Evolutionary conservation across 2,888 invertebrate genomes (phyloP).

Genomic region (Chydorus sphaericus): DNA sequence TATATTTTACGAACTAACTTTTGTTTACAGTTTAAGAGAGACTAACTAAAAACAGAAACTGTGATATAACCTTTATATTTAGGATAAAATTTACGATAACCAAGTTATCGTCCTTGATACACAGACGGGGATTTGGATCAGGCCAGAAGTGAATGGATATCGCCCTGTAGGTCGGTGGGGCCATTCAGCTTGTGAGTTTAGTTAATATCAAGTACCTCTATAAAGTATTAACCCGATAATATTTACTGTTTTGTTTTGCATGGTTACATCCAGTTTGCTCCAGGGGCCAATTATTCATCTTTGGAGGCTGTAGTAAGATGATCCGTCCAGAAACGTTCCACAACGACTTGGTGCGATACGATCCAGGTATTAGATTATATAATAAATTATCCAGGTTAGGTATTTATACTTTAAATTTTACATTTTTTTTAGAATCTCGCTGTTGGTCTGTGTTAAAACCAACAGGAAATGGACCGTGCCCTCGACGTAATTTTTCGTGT

Average conservation of each 20-base stretch:
- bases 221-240: not conserved
- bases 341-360: slow-evolving; percentile 65
- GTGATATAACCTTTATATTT: too few relatives aligned
- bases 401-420: not conserved
- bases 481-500: slow-evolving; percentile 62
- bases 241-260: slow-evolving; percentile 12
- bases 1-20: slow-evolving; percentile 38
- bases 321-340: slow-evolving; percentile 60
- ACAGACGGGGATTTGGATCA: slow-evolving; percentile 50
- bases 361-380: slow-evolving; percentile 28
- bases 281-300: slow-evolving; percentile 62
- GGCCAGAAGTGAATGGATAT: slow-evolving; percentile 41
- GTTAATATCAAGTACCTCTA: not conserved
- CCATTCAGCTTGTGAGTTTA: slow-evolving; percentile 74
- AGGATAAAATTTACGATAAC: slow-evolving; percentile 62
- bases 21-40: slow-evolving; percentile 15
- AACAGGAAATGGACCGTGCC: slow-evolving; percentile 43
- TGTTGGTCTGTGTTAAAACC: slow-evolving; percentile 44
- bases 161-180: slow-evolving; percentile 65
- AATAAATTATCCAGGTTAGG: not conserved
- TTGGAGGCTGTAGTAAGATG: slow-evolving; percentile 77
- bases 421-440: slow-evolving; percentile 30
- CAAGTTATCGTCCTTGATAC: slow-evolving; percentile 55
- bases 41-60: not conserved
- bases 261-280: slow-evolving; percentile 53